phyloP scores from a whole-genome alignment of 2,888 invertebrate genomes.

The Hedychridium roseum region DNA sequence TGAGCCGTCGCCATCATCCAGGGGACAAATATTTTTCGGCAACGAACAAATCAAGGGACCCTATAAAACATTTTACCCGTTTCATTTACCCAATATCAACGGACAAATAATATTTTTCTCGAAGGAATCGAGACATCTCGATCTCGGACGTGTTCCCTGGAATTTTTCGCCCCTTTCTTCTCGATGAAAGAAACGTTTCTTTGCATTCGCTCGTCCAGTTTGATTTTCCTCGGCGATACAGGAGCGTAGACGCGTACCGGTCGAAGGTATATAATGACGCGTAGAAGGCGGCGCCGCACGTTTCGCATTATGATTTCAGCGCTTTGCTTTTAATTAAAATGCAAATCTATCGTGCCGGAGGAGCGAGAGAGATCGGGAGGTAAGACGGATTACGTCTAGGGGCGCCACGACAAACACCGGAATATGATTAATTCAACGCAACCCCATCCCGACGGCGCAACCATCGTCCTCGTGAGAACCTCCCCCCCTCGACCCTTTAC shows the following conservation, averaged over 20 bases:
- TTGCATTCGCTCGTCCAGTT: too few relatives aligned
- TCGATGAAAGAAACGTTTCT: too few relatives aligned
- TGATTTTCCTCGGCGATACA: too few relatives aligned
- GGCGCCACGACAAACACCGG: conserved; percentile 63
- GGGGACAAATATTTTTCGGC: too few relatives aligned
- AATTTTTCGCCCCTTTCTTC: too few relatives aligned
- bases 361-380: conserved; percentile 56
- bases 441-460: conserved; percentile 53
- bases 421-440: conserved; percentile 64
- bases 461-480: conserved; percentile 25
- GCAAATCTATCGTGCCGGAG: conserved; percentile 66
- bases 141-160: too few relatives aligned
- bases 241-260: background rate
- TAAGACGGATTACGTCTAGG: conserved; percentile 64
- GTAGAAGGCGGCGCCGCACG: conserved; percentile 55
- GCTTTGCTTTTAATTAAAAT: conserved; percentile 70
- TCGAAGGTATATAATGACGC: conserved; percentile 30
- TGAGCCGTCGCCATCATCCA: too few relatives aligned
- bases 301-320: conserved; percentile 71
- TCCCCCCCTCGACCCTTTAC: conserved; percentile 21
- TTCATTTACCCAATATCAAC: too few relatives aligned
- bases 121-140: too few relatives aligned
- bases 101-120: too few relatives aligned
- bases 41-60: too few relatives aligned
- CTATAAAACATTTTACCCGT: too few relatives aligned